Percentiles rank a stretch among this genome's conserved stretches.
Conservation (phyloP, 2,113 vertebrate genomes). For the Electrona antarctica region DNA sequence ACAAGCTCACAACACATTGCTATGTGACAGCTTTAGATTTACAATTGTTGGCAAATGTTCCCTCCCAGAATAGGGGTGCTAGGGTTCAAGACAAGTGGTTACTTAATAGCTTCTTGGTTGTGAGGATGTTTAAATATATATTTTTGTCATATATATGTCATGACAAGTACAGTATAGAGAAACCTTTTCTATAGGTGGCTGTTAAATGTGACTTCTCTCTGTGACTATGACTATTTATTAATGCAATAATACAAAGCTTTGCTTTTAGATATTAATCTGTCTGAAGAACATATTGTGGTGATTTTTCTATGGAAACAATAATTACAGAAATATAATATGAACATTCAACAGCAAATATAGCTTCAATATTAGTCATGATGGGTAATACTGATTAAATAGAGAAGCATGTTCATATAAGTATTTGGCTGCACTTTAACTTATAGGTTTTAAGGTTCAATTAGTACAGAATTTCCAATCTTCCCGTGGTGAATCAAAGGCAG, state of each 20-base stretch:
- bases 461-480: conserved; percentile 55
- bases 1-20: too few species aligned
- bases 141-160: conserved; percentile 40
- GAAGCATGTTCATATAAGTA: conserved; percentile 12
- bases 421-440: conserved; percentile 29
- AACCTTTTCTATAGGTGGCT: conserved; percentile 48
- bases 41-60: too few species aligned
- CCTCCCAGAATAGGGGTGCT: too few species aligned
- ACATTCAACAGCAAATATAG: neutral
- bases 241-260: conserved; percentile 26
- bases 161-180: conserved; percentile 33
- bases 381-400: neutral
- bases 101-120: neutral
- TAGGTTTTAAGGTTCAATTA: conserved; percentile 13
- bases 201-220: conserved; percentile 39
- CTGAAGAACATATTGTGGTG: conserved; percentile 3
- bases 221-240: conserved; percentile 12
- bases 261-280: conserved; percentile 35
- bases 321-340: conserved; percentile 1
- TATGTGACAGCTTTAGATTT: too few species aligned
- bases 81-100: too few species aligned
- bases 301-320: too few species aligned
- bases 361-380: neutral
- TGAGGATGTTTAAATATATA: conserved; percentile 27
- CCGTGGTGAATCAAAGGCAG: conserved; percentile 44